Evolutionary conservation across 2,113 vertebrate species (phyloP), one percentile per base, ranked within the genome.

Genomic region (Fregetta grallaria): DNA sequence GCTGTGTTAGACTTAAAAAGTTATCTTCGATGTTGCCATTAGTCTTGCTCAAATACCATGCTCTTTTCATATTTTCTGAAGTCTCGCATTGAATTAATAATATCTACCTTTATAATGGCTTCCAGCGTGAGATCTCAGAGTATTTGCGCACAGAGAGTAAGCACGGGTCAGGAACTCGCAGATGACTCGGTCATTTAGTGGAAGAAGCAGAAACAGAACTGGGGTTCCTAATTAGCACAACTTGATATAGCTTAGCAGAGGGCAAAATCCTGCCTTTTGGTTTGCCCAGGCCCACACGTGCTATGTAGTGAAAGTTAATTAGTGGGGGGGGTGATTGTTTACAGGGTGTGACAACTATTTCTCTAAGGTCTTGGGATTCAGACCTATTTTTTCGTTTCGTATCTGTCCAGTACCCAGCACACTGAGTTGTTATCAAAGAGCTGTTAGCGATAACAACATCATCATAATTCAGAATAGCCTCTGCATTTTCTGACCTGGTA

Each of bases 401-500:
- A 27, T 71, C 50, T 93, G 16, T n/a, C 45, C 2, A 4, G 25
- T 53, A 56, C 15, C 36, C 58, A 56, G 32, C 32, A 77, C 20
- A 29, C 17, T 47, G 34, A 36, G 5, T 17, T 56, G 10, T 59
- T 58, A 59, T 50, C 16, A 26, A 73, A 86, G 58, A 42, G 21
- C 74, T 73, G 13, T 44, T 62, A 29, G 13, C 34, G 52, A 32
- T 81, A 86, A 71, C 8, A 20, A 5, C 6, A 7, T 55, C 27
- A 56, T 61, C 20, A 8, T 62, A 30, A 93, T 81, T 84, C 52
- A 59, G 58, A 44, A 25, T 9, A 92, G 55, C 20, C 21, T 27
- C 75, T 90, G 42, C 15, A 10, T 90, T 94, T 90, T 73, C 72
- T 86, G 65, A 63, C 30, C 30, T 63, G 40, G 18, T 92, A 36